Evolutionary conservation across 2,888 invertebrate genomes (phyloP).

Genomic region (Cybosia mesomella): DNA sequence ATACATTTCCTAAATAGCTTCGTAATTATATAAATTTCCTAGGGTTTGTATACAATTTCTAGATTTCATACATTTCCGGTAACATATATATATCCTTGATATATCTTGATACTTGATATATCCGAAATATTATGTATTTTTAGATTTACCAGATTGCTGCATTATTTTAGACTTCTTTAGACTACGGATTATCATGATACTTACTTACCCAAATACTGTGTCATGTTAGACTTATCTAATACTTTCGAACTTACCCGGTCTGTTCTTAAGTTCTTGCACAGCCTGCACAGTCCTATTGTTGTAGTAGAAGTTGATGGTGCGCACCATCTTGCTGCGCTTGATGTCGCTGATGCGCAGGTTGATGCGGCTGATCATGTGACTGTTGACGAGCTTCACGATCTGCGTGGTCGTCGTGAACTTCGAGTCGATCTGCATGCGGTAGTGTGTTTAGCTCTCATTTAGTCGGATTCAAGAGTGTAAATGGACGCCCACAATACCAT

Average conservation of each 20-base stretch:
- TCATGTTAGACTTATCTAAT: neutral
- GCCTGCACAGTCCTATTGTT: slow-evolving; percentile 98
- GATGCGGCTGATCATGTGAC: slow-evolving; percentile 98
- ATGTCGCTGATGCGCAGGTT: slow-evolving; percentile 97
- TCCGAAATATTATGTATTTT: neutral
- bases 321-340: slow-evolving; percentile 98
- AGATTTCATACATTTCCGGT: too few relatives aligned
- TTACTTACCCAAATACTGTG: neutral
- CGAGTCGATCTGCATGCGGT: slow-evolving; percentile 91
- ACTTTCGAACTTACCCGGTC: slow-evolving; percentile 87
- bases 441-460: slow-evolving; percentile 67
- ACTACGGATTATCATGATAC: too few relatives aligned
- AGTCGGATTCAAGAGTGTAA: slow-evolving; percentile 32
- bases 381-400: slow-evolving; percentile 97
- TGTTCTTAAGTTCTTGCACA: slow-evolving; percentile 98
- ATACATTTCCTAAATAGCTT: too few relatives aligned
- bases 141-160: neutral
- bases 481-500: slow-evolving; percentile 5
- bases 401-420: slow-evolving; percentile 99
- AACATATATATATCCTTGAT: too few relatives aligned
- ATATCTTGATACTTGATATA: too few relatives aligned
- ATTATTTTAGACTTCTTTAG: neutral
- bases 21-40: too few relatives aligned
- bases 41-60: too few relatives aligned
- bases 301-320: slow-evolving; percentile 98